phyloP scores from a whole-genome alignment of 2,888 invertebrate species.

The Alcis repandata region DNA sequence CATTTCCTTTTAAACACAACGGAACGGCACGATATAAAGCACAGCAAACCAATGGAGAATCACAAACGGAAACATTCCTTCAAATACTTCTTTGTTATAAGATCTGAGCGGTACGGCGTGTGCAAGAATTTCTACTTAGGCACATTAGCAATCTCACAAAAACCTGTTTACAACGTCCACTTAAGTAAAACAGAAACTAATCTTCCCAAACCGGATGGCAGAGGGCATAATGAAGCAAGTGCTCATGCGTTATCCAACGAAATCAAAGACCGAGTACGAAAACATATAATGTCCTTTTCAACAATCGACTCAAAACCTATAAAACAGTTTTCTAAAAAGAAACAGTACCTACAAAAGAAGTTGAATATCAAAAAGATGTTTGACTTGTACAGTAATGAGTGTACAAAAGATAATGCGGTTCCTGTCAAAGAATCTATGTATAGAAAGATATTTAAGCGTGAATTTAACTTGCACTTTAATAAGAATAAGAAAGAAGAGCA shows the following conservation, averaged over 20 bases:
- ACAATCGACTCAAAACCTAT: constrained; percentile 72
- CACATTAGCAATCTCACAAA: constrained; percentile 79
- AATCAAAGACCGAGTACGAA: constrained; percentile 72
- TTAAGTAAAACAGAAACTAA: constrained; percentile 77
- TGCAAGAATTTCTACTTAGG: constrained; percentile 82
- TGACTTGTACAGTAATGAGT: constrained; percentile 70
- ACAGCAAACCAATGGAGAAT: constrained; percentile 55
- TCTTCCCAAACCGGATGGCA: constrained; percentile 78
- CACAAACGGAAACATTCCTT: constrained; percentile 73
- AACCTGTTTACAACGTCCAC: constrained; percentile 81
- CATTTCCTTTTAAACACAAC: constrained; percentile 79
- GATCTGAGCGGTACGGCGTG: constrained; percentile 70
- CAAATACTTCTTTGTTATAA: constrained; percentile 76
- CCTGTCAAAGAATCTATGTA: constrained; percentile 81
- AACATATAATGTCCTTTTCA: constrained; percentile 71
- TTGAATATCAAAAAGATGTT: constrained; percentile 78
- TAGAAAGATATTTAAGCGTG: constrained; percentile 77
- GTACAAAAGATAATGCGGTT: constrained; percentile 61
- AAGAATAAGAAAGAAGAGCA: constrained; percentile 67
- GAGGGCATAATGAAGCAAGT: constrained; percentile 73
- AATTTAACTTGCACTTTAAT: constrained; percentile 77
- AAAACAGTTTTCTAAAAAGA: constrained; percentile 71
- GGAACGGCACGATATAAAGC: constrained; percentile 70
- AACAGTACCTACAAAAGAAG: constrained; percentile 70
- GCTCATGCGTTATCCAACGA: constrained; percentile 70